Conservation (phyloP, 2,113 vertebrate species). For the Gila orcuttii region DNA sequence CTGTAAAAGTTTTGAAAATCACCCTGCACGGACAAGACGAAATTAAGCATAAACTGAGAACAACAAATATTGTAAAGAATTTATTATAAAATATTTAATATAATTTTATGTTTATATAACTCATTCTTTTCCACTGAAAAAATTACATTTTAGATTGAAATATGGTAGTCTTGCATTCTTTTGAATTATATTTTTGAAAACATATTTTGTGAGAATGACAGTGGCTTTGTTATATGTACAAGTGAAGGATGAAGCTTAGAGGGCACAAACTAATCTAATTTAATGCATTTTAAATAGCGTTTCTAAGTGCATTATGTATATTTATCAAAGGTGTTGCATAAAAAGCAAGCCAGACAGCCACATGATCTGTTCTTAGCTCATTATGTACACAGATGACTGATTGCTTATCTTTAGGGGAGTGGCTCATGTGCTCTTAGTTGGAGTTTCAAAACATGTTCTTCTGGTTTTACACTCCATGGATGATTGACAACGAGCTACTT, state of each 20-base stretch:
- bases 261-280: background rate
- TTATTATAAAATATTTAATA: background rate
- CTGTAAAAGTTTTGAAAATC: background rate
- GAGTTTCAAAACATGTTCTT: constrained; percentile 33
- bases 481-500: background rate
- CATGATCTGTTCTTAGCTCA: constrained; percentile 17
- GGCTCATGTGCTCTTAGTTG: background rate
- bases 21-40: background rate
- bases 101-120: too few species aligned
- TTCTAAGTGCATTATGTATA: background rate
- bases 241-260: background rate
- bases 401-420: constrained; percentile 41
- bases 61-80: background rate
- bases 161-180: background rate
- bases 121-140: too few species aligned
- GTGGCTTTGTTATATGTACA: background rate
- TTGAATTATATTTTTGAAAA: background rate
- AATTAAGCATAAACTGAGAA: background rate
- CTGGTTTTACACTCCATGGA: constrained; percentile 37
- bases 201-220: background rate
- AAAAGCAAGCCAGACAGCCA: background rate
- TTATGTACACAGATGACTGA: constrained; percentile 40
- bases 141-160: background rate
- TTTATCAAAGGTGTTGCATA: background rate
- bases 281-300: background rate